These are phyloP conservation scores for Diplogasteroides magnus DNA, from an alignment of 1,140 invertebrate species.

Conservation along the genomic window DNA sequence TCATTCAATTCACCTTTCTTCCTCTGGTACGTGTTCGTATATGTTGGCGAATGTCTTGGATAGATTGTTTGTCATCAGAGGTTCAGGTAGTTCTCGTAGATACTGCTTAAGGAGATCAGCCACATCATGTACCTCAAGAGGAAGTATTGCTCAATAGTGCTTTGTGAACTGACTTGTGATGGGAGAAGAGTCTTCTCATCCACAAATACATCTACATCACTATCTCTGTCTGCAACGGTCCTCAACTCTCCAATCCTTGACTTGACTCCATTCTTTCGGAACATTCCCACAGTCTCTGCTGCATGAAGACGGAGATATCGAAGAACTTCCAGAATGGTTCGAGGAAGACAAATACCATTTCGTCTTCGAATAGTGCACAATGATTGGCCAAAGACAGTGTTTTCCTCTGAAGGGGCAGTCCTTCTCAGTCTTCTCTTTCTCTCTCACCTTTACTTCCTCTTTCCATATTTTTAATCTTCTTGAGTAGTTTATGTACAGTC, in stretches of 20 bases:
- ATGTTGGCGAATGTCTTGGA: slow-evolving; percentile 21
- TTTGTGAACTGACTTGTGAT: background rate
- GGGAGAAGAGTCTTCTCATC: slow-evolving; percentile 17
- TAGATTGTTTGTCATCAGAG: slow-evolving; percentile 21
- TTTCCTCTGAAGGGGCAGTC: background rate
- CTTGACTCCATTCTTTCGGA: slow-evolving; percentile 31
- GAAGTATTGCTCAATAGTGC: background rate
- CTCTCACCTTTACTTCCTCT: background rate
- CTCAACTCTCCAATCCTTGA: slow-evolving; percentile 23
- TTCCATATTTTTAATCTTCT: background rate
- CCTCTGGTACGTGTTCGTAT: slow-evolving; percentile 23
- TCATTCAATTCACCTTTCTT: slow-evolving; percentile 5
- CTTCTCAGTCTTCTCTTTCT: too few species aligned
- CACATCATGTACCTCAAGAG: slow-evolving; percentile 19
- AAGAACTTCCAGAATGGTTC: slow-evolving; percentile 2
- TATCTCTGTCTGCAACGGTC: slow-evolving; percentile 12
- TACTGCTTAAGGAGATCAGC: slow-evolving; percentile 31
- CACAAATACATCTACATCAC: slow-evolving; percentile 21
- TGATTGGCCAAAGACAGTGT: background rate
- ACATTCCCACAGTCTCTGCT: slow-evolving; percentile 27
- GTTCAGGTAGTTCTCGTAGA: slow-evolving; percentile 25
- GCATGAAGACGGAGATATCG: slow-evolving; percentile 19
- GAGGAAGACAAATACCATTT: background rate
- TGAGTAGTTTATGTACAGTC: background rate
- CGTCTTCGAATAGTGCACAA: background rate